Evolutionary conservation across 2,888 invertebrate species (phyloP).

Genomic region (Anthoptus insignis): DNA sequence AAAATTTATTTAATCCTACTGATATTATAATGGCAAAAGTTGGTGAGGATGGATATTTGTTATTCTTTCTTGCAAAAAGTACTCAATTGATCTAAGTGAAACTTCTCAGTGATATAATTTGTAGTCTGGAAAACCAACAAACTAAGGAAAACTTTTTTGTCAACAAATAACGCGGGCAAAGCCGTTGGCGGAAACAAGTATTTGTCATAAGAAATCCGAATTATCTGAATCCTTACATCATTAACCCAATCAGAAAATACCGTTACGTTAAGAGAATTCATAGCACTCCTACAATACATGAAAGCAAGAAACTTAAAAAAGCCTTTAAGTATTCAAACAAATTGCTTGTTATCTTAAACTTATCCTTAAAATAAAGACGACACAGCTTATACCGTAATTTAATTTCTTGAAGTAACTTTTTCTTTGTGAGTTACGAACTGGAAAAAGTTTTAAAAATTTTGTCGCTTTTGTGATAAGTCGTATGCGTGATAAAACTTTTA

Average conservation of each 20-base stretch:
- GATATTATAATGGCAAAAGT: no score
- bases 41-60: no score
- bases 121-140: no score
- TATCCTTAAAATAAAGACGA: slow-evolving; percentile 15
- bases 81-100: no score
- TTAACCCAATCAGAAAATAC: not conserved
- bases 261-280: not conserved
- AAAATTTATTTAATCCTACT: no score
- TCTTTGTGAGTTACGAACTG: slow-evolving; percentile 9
- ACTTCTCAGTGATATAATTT: no score
- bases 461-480: slow-evolving; percentile 1
- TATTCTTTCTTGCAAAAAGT: no score
- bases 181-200: no score
- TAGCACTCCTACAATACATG: not conserved
- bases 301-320: not conserved
- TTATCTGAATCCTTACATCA: not conserved
- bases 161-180: no score
- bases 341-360: slow-evolving; percentile 18
- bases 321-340: not conserved
- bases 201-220: no score
- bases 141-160: no score
- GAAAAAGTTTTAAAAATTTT: slow-evolving; percentile 8
- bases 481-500: not conserved
- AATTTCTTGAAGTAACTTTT: not conserved
- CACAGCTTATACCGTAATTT: not conserved